phyloP scores from a whole-genome alignment of 92 coral and sea anemone species.

The Porites evermanni region DNA sequence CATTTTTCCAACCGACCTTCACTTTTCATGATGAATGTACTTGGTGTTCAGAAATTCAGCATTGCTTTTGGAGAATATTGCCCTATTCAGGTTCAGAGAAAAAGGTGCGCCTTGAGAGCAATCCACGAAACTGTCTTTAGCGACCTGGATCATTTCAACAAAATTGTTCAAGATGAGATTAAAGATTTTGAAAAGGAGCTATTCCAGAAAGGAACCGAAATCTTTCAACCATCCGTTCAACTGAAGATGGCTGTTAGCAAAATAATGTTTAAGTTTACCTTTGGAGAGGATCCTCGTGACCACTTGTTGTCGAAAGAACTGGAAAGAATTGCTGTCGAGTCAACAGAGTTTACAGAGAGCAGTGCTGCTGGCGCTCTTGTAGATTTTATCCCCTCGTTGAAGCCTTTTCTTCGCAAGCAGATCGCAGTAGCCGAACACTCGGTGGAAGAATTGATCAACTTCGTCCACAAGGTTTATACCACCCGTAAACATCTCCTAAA shows the following conservation, averaged over 20 bases:
- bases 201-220: conserved; percentile 21
- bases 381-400: conserved; percentile 79
- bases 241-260: conserved; percentile 43
- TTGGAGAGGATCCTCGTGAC: conserved; percentile 62
- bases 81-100: conserved; percentile 56
- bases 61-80: conserved; percentile 74
- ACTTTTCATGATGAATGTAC: conserved; percentile 42
- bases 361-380: conserved; percentile 52
- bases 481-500: conserved; percentile 28
- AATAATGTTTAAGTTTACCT: conserved; percentile 57
- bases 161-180: conserved; percentile 49
- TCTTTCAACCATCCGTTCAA: conserved; percentile 49
- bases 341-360: conserved; percentile 65
- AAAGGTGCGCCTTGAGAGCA: conserved; percentile 64
- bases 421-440: conserved; percentile 45
- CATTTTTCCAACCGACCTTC: conserved; percentile 76
- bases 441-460: conserved; percentile 50
- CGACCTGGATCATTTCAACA: conserved; percentile 47
- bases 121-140: conserved; percentile 57
- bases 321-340: conserved; percentile 38
- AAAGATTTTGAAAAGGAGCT: conserved; percentile 32
- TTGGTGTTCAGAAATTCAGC: conserved; percentile 61
- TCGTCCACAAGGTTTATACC: conserved; percentile 62
- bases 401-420: conserved; percentile 56
- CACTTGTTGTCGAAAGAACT: conserved; percentile 49